Conservation (phyloP, 2,113 vertebrate genomes). For the Erythrocercus mccallii region DNA sequence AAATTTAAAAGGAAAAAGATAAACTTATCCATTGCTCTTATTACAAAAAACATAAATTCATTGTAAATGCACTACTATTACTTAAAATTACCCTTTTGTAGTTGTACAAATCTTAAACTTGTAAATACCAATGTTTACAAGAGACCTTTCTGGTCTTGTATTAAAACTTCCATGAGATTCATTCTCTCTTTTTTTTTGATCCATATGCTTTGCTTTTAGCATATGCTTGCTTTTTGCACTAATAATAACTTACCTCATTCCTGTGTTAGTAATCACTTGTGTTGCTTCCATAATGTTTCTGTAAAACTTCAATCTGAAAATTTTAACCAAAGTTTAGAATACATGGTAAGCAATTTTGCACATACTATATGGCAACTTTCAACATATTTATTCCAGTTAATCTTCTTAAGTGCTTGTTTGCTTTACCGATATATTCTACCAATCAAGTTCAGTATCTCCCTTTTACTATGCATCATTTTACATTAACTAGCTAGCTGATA, state of each 20-base stretch:
- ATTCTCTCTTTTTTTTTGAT: slow-evolving; percentile 37
- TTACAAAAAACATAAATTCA: background rate
- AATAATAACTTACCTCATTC: slow-evolving; percentile 76
- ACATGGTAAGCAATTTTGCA: slow-evolving; percentile 79
- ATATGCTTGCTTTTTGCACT: slow-evolving; percentile 84
- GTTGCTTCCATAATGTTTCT: slow-evolving; percentile 69
- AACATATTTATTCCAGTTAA: slow-evolving; percentile 58
- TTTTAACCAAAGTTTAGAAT: slow-evolving; percentile 75
- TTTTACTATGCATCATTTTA: slow-evolving; percentile 59
- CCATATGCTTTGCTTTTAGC: slow-evolving; percentile 74
- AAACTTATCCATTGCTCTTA: slow-evolving; percentile 49
- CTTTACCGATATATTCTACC: slow-evolving; percentile 57
- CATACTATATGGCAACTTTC: slow-evolving; percentile 61
- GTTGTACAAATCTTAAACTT: slow-evolving; percentile 67
- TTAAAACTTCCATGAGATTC: slow-evolving; percentile 62
- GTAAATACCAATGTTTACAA: slow-evolving; percentile 75
- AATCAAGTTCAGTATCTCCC: slow-evolving; percentile 44
- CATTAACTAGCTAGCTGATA: slow-evolving; percentile 61
- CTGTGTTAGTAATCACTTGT: slow-evolving; percentile 73
- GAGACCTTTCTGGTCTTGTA: slow-evolving; percentile 63
- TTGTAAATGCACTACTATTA: slow-evolving; percentile 77
- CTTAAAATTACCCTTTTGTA: slow-evolving; percentile 62
- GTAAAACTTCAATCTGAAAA: slow-evolving; percentile 64
- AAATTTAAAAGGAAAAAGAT: slow-evolving; percentile 72
- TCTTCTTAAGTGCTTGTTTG: slow-evolving; percentile 55